phyloP scores from a whole-genome alignment of 1,140 invertebrate species.

The Drosophila cardini region DNA sequence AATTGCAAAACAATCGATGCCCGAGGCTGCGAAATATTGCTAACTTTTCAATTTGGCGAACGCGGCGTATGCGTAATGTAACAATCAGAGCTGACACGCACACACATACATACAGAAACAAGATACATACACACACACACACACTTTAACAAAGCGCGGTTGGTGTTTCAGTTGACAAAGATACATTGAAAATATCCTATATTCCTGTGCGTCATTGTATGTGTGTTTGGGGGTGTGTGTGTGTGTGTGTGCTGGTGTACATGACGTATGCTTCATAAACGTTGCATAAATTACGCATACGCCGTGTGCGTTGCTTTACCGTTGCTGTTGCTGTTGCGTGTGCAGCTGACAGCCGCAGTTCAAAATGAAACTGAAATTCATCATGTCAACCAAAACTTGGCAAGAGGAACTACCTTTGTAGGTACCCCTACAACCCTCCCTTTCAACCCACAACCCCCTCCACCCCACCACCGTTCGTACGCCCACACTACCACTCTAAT shows the following conservation, averaged over 20 bases:
- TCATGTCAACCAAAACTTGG: neutral
- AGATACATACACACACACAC: neutral
- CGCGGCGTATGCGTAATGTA: constrained; percentile 60
- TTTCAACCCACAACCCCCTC: too few species aligned
- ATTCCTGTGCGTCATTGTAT: constrained; percentile 2
- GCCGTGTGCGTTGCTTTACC: constrained; percentile 23
- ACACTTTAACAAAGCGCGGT: neutral
- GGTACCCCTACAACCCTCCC: neutral
- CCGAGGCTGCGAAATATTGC: constrained; percentile 16
- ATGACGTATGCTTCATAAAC: constrained; percentile 56
- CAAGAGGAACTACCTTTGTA: neutral
- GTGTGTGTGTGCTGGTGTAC: constrained; percentile 43
- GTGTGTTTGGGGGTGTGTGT: constrained; percentile 21
- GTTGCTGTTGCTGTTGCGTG: constrained; percentile 6
- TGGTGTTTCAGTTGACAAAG: constrained; percentile 36
- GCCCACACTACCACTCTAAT: too few species aligned
- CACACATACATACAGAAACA: neutral
- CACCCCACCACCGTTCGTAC: too few species aligned
- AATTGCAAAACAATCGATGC: constrained; percentile 12
- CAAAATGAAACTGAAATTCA: constrained; percentile 28
- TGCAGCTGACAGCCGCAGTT: constrained; percentile 55
- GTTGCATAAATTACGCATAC: constrained; percentile 64
- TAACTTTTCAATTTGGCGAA: constrained; percentile 55
- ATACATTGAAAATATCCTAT: constrained; percentile 16
- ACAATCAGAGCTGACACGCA: constrained; percentile 32